Conservation (phyloP, 2,797 vertebrate genomes). For the Pangasius mekongensis region DNA sequence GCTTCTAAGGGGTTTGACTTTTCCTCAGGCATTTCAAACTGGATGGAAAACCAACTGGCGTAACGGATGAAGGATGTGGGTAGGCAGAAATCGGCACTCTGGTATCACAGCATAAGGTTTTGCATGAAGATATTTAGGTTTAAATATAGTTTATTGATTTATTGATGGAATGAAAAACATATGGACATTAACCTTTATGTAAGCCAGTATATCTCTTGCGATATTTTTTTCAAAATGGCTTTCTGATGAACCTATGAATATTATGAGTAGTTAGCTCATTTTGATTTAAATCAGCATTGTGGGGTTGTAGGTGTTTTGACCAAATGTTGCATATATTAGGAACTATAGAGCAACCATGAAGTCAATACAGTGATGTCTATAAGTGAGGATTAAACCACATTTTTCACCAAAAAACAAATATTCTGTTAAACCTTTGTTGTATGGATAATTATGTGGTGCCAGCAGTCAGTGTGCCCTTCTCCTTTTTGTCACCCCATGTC, state of each 20-base stretch:
- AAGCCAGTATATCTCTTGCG: background rate
- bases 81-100: background rate
- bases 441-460: background rate
- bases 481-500: background rate
- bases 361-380: background rate
- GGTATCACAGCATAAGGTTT: background rate
- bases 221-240: background rate
- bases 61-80: background rate
- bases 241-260: background rate
- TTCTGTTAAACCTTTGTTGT: background rate
- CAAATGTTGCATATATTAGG: background rate
- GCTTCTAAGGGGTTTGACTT: conserved; percentile 3
- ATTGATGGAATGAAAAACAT: background rate
- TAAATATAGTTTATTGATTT: background rate
- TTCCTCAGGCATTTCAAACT: conserved; percentile 30
- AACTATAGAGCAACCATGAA: background rate
- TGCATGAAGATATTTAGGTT: background rate
- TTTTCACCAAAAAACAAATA: background rate
- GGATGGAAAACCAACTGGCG: background rate
- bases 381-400: background rate
- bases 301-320: background rate
- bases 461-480: background rate
- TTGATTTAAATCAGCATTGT: background rate
- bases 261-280: background rate
- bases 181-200: background rate